Evolutionary conservation across 2,113 vertebrate genomes (phyloP).

Genomic region (Odocoileus virginianus): DNA sequence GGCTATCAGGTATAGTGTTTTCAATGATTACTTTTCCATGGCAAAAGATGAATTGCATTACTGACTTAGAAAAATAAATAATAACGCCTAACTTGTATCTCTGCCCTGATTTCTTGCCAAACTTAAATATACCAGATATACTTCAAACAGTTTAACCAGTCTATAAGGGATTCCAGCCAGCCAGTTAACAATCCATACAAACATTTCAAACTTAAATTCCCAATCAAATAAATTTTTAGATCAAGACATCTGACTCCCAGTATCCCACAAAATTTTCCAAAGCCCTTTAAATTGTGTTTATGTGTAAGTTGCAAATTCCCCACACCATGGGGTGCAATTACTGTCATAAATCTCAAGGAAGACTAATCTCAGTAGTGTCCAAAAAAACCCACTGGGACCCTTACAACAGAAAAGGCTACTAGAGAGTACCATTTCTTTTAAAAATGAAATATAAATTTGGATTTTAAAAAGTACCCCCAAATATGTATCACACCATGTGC

Average conservation of each 20-base stretch:
- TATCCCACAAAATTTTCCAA: neutral
- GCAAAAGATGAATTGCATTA: constrained; percentile 29
- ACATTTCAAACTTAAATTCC: neutral
- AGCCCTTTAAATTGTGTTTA: neutral
- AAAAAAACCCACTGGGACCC: neutral
- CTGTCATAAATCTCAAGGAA: neutral
- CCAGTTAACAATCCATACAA: neutral
- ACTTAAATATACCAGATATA: constrained; percentile 16
- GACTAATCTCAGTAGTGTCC: neutral
- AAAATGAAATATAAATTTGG: neutral
- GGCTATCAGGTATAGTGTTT: constrained; percentile 50
- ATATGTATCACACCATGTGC: neutral
- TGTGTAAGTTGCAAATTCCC: neutral
- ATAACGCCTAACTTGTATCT: neutral
- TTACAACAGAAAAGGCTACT: neutral
- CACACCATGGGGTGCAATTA: neutral
- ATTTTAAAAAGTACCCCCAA: neutral
- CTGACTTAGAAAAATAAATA: constrained; percentile 60
- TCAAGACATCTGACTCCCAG: neutral
- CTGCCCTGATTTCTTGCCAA: constrained; percentile 32
- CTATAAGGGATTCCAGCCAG: neutral
- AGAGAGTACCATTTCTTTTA: neutral
- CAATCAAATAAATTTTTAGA: constrained; percentile 7
- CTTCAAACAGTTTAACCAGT: neutral
- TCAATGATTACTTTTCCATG: constrained; percentile 63